Conservation (phyloP, 2,113 vertebrate species). For the Scomber japonicus region DNA sequence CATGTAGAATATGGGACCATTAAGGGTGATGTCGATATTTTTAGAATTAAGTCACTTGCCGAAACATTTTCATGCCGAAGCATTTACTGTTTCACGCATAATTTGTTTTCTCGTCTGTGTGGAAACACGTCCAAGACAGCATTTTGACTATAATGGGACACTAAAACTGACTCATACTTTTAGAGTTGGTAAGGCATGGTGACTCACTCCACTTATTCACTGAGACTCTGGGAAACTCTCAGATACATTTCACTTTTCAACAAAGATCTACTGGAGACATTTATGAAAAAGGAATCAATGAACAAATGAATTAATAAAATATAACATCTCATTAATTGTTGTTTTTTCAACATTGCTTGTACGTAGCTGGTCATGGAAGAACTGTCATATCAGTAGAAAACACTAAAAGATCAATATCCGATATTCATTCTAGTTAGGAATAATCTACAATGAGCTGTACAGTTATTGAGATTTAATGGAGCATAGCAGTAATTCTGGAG, state of each 20-base stretch:
- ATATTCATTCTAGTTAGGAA: not conserved
- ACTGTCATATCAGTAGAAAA: not conserved
- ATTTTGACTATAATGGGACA: constrained; percentile 38
- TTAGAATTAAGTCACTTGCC: not conserved
- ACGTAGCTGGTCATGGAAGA: not conserved
- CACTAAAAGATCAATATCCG: not conserved
- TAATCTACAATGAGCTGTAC: not conserved
- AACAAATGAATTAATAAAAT: too few relatives aligned
- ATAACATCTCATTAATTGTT: too few relatives aligned
- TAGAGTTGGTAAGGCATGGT: constrained; percentile 22
- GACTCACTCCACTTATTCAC: constrained; percentile 47
- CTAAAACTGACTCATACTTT: constrained; percentile 50
- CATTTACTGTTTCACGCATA: constrained; percentile 19
- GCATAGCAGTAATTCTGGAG: too few relatives aligned
- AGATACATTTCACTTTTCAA: constrained; percentile 32
- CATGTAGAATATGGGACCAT: not conserved
- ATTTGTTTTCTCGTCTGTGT: constrained; percentile 9
- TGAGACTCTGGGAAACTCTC: constrained; percentile 34
- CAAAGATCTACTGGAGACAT: constrained; percentile 18
- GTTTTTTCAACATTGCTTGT: not conserved
- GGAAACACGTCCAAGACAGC: constrained; percentile 36
- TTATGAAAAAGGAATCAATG: not conserved
- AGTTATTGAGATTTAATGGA: too few relatives aligned
- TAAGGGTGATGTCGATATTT: not conserved
- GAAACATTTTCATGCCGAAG: not conserved